Evolutionary conservation across 2,888 invertebrate genomes (phyloP).

Genomic region (Helleia helle): DNA sequence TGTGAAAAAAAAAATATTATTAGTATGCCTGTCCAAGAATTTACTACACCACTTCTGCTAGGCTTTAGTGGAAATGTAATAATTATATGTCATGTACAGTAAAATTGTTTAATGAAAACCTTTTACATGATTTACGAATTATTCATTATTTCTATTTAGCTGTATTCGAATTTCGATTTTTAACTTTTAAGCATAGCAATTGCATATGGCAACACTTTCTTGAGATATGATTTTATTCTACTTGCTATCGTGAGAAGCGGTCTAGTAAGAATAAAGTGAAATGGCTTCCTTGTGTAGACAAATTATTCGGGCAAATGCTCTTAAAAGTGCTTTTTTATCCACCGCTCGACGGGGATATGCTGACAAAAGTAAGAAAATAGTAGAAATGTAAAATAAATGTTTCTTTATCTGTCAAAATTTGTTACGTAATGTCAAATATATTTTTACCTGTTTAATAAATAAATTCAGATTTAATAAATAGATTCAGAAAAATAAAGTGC

Average conservation of each 20-base stretch:
- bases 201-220: conserved; percentile 23
- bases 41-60: too few relatives aligned
- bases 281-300: conserved; percentile 87
- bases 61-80: too few relatives aligned
- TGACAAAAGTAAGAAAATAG: conserved; percentile 76
- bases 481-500: too few relatives aligned
- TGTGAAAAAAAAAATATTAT: too few relatives aligned
- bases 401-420: conserved; percentile 46
- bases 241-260: conserved; percentile 65
- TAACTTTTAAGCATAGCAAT: too few relatives aligned
- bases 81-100: too few relatives aligned
- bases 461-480: background rate
- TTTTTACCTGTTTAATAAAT: conserved; percentile 19
- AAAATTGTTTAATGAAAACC: too few relatives aligned
- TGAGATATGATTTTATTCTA: conserved; percentile 26
- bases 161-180: too few relatives aligned
- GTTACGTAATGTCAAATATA: conserved; percentile 67
- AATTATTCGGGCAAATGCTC: conserved; percentile 77
- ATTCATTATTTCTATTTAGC: too few relatives aligned
- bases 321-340: conserved; percentile 76
- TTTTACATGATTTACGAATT: too few relatives aligned
- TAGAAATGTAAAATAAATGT: conserved; percentile 23
- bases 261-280: conserved; percentile 61
- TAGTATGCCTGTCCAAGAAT: too few relatives aligned
- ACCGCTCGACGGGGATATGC: conserved; percentile 75